Evolutionary conservation across 2,888 invertebrate species (phyloP).

Genomic region (Amblyjoppa proteus): DNA sequence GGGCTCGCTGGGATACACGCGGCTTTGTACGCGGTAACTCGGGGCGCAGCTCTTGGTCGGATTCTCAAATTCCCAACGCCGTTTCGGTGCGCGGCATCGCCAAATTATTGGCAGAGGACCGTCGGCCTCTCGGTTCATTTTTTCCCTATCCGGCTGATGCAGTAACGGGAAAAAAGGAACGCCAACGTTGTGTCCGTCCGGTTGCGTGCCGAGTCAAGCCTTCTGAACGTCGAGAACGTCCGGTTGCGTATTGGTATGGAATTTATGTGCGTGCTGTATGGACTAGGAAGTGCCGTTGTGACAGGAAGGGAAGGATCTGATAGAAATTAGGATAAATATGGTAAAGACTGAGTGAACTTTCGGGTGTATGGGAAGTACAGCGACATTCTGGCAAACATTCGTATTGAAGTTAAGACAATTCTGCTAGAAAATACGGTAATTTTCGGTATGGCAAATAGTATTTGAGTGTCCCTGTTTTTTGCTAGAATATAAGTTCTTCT

Average conservation of each 20-base stretch:
- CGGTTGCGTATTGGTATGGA: neutral
- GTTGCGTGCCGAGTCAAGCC: neutral
- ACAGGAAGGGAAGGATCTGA: too few relatives aligned
- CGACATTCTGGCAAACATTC: too few relatives aligned
- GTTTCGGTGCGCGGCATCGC: neutral
- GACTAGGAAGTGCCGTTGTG: neutral
- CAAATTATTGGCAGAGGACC: conserved; percentile 23
- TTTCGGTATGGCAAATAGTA: too few relatives aligned
- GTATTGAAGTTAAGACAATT: too few relatives aligned
- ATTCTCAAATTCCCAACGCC: conserved; percentile 32
- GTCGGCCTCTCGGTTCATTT: neutral
- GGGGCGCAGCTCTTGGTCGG: neutral
- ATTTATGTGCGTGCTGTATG: neutral
- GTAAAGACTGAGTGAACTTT: too few relatives aligned
- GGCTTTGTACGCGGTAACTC: neutral
- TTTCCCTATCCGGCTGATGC: neutral
- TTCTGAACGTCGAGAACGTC: neutral
- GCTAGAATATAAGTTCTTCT: too few relatives aligned
- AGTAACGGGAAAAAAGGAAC: neutral
- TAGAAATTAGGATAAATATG: too few relatives aligned
- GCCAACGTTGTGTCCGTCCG: neutral
- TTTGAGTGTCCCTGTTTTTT: too few relatives aligned
- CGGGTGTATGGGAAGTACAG: too few relatives aligned
- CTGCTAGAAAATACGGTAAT: too few relatives aligned
- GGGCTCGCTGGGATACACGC: neutral